Evolutionary conservation across 1,140 invertebrate genomes (phyloP), one percentile per base, ranked within the genome.

Genomic region (Tetranychus cinnabarinus): DNA sequence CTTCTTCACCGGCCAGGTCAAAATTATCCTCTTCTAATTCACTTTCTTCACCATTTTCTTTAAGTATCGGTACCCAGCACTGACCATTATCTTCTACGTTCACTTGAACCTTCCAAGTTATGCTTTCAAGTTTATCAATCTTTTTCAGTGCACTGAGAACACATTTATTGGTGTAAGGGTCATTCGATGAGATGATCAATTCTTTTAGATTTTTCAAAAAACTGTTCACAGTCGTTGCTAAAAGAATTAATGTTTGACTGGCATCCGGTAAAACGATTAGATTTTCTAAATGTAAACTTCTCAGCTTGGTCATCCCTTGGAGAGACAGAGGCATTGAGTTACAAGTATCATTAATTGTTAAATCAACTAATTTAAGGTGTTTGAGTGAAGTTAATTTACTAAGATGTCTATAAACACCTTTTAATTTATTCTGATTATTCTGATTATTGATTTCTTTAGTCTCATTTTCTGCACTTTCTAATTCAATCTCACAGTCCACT

Each of bases 81-180:
- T 63, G 31, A n/a, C 62, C 62, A 35, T 15, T 46, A 13, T 63
- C 62, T 36, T 63, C 62, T 10, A 63, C 54, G 39, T 39, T 42
- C 3, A 48, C 59, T 1, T 35, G 23, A 7, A 63, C 59, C 37
- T 46, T 36, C 62, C 62, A 63, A 42, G 3, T 61, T 7, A 60
- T 35, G 3, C 61, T 31, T 37, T 56, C 5, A 12, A 47, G 34
- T 39, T 50, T 60, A 3, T 59, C 46, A 5, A 56, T 13, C 35
- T 55, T 59, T 55, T 61, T 63, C 23, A 52, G 42, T 23, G 23
- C 31, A 57, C 61, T 59, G 36, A 63, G 61, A 13, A 60, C 34
- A 48, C 48, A 39, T 36, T 56, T 61, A 45, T 63, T 63, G 2
- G 62, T 56, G 39, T 55, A 52, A 10, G 62, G 3, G n/a, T 60